A percentile compares a stretch with the other conserved stretches of the same genome.
Conservation (phyloP, 2,888 invertebrate genomes). For the Drosophila meridiana region DNA sequence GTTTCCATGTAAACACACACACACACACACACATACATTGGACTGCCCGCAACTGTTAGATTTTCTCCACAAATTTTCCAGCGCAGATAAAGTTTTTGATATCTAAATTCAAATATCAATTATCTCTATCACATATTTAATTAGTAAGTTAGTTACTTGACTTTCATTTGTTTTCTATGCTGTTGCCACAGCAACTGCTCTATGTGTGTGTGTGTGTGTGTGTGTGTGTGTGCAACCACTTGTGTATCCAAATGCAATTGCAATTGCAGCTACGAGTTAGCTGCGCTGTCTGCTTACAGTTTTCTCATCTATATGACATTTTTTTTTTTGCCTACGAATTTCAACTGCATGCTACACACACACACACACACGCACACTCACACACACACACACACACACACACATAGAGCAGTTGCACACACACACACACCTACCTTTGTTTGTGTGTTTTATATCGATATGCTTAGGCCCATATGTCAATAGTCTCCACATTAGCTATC, state of each 20-base stretch:
- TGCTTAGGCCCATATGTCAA: conserved; percentile 2
- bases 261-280: not conserved
- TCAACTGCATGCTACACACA: conserved; percentile 30
- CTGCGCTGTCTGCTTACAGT: not conserved
- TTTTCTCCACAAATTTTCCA: not conserved
- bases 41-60: not conserved
- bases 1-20: not conserved
- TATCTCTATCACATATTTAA: not conserved
- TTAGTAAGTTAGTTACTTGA: not conserved
- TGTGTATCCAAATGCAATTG: conserved; percentile 29
- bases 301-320: conserved; percentile 24
- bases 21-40: not conserved
- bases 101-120: conserved; percentile 9
- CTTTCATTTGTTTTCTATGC: conserved; percentile 5
- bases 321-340: conserved; percentile 40
- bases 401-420: no score
- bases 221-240: not conserved
- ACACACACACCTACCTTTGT: not conserved
- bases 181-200: not conserved
- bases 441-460: conserved; percentile 2
- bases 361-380: not conserved
- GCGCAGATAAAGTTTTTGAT: conserved; percentile 1
- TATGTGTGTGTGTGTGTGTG: not conserved
- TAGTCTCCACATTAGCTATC: conserved; percentile 7
- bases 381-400: not conserved